Conservation (phyloP, 2,113 vertebrate species). For the Labeo catla region DNA sequence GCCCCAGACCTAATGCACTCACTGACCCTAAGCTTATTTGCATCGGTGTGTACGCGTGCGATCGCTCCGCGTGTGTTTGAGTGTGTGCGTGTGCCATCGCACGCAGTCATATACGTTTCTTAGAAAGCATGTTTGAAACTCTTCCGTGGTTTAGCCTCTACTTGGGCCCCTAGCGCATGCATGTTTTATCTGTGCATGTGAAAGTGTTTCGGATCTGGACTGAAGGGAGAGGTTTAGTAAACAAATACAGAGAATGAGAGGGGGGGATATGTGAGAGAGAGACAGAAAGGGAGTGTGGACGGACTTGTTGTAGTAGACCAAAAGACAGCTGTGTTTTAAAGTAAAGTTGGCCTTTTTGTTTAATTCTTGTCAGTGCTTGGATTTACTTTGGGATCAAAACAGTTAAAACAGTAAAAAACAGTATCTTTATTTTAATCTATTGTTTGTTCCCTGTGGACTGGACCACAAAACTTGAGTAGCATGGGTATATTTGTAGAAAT, state of each 20-base stretch:
- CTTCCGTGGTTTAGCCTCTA: not conserved
- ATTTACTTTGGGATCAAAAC: too few relatives aligned
- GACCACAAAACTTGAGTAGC: too few relatives aligned
- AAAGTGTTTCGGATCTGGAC: not conserved
- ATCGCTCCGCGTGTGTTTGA: not conserved
- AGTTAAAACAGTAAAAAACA: too few relatives aligned
- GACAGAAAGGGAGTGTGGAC: slow-evolving; percentile 33
- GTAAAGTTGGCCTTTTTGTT: not conserved
- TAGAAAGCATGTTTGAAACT: slow-evolving; percentile 12
- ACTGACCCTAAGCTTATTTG: slow-evolving; percentile 25
- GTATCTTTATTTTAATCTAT: not conserved
- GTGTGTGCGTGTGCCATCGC: not conserved
- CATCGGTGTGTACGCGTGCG: not conserved
- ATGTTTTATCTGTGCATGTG: not conserved
- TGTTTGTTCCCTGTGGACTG: not conserved
- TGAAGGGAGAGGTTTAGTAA: not conserved
- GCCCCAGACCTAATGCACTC: slow-evolving; percentile 19
- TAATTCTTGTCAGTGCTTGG: not conserved
- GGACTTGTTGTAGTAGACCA: not conserved
- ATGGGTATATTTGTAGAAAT: too few relatives aligned
- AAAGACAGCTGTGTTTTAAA: not conserved
- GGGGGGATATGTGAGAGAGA: slow-evolving; percentile 13
- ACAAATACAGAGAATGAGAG: slow-evolving; percentile 6
- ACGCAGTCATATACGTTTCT: slow-evolving; percentile 25
- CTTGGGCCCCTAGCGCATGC: not conserved